Base-by-base conservation (phyloP, 2,888 invertebrate genomes). In the Stenolophus ochropezus region DNA sequence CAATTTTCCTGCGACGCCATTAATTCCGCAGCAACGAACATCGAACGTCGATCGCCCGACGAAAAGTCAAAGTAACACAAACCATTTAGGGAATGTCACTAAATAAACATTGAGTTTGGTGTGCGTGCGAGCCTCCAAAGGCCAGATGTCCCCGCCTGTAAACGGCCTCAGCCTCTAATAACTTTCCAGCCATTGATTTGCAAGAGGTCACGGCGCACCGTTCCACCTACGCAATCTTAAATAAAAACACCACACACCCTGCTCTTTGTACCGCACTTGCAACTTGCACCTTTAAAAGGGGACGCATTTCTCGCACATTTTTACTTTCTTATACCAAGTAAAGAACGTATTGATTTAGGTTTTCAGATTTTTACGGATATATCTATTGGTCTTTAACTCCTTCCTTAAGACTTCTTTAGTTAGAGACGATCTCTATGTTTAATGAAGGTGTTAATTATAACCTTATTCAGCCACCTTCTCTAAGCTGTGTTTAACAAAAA, bases 71-170 rank as follows among this genome's bases (percentile, higher is more conserved):
- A 79, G 79, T 71, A 79, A 79, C 56, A 79, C 71, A 79, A 79
- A 79, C 79, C 79, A 79, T 79, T 79, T 79, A 79, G 79, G 65
- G 33, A 79, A 79, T 71, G 79, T 79, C 71, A 79, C 79, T 79
- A 79, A 79, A 79, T 79, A 79, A 79, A 79, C 79, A 79, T 79
- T 79, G 71, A 49, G 65, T 49, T 77, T 61, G 21, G 61, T 23
- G 61, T 78, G 78, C 78, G 65, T 58, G 49, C 61, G 56, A 61
- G 47, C 11, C 11, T 69, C 47, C 14, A 69, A 18, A 27, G 33
- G 16, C 20, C 27, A 69, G 33, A 69, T 78, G 58, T 61, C 14
- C 11, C 42, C 11, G 76, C 21, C 61, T 27, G 33, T 77, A 61
- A 77, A 61, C 77, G 58, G 61, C 69, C 33, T 51, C 51, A 53